phyloP scores from a whole-genome alignment of 2,888 invertebrate genomes.

The Nudaria mundana region DNA sequence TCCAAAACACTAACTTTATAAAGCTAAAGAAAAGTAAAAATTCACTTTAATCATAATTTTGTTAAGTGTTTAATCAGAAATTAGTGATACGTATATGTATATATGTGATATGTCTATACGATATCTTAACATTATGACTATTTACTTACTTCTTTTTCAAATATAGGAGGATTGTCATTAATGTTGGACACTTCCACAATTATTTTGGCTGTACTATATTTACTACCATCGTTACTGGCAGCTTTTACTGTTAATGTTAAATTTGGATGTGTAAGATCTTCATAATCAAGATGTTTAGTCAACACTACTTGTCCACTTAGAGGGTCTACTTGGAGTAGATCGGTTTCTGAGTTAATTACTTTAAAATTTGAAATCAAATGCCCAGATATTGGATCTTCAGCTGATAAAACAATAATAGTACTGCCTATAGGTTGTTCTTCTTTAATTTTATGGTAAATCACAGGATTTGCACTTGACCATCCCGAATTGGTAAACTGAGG shows the following conservation, averaged over 20 bases:
- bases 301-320: conserved; percentile 88
- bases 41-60: too few species aligned
- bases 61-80: too few species aligned
- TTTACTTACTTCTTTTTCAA: conserved; percentile 80
- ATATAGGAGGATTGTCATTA: conserved; percentile 89
- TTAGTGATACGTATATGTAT: too few species aligned
- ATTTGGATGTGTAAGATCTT: conserved; percentile 83
- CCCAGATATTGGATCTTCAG: conserved; percentile 86
- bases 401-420: conserved; percentile 84
- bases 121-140: too few species aligned
- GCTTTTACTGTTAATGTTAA: conserved; percentile 80
- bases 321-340: conserved; percentile 82
- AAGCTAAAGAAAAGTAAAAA: conserved; percentile 55
- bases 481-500: conserved; percentile 87
- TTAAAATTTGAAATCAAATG: conserved; percentile 82
- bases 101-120: not conserved
- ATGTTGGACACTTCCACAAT: conserved; percentile 86
- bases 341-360: conserved; percentile 78
- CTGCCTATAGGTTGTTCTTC: conserved; percentile 90
- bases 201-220: conserved; percentile 85
- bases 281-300: conserved; percentile 89
- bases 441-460: conserved; percentile 84
- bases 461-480: conserved; percentile 86
- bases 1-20: conserved; percentile 87
- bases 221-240: conserved; percentile 72